phyloP scores from a whole-genome alignment of 1,140 invertebrate genomes.

The Atta texana region DNA sequence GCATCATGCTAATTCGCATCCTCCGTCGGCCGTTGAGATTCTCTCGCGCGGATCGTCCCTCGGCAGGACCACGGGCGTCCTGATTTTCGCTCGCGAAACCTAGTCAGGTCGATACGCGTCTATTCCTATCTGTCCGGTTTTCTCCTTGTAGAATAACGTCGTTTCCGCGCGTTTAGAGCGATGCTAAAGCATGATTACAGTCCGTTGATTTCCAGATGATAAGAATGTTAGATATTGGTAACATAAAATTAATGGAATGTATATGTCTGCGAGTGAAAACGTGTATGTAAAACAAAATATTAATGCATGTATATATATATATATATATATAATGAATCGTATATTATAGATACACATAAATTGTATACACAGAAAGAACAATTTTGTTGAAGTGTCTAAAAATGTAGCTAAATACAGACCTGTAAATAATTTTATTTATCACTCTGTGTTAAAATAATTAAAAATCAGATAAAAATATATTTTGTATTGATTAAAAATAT shows the following conservation, averaged over 20 bases:
- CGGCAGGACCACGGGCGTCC: conserved; percentile 43
- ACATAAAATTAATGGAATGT: neutral
- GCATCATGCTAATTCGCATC: conserved; percentile 72
- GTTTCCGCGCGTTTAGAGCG: neutral
- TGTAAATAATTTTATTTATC: too few species aligned
- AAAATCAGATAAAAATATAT: neutral
- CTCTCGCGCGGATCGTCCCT: conserved; percentile 56
- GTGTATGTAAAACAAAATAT: neutral
- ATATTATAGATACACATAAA: neutral
- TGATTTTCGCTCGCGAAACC: conserved; percentile 47
- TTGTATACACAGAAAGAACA: too few species aligned
- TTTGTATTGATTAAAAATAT: neutral
- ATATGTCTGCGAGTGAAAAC: neutral
- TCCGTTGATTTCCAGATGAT: neutral
- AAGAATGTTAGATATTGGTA: neutral
- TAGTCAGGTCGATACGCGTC: conserved; percentile 39
- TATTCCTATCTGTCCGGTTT: conserved; percentile 36
- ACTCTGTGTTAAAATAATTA: too few species aligned
- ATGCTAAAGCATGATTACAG: neutral
- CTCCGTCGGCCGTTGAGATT: conserved; percentile 54
- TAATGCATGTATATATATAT: neutral
- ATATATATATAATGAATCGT: too few species aligned
- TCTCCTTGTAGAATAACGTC: conserved; percentile 24
- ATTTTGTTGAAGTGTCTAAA: too few species aligned
- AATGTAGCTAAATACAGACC: too few species aligned